Conservation (phyloP, 2,113 vertebrate genomes). For the Anseranas semipalmata region DNA sequence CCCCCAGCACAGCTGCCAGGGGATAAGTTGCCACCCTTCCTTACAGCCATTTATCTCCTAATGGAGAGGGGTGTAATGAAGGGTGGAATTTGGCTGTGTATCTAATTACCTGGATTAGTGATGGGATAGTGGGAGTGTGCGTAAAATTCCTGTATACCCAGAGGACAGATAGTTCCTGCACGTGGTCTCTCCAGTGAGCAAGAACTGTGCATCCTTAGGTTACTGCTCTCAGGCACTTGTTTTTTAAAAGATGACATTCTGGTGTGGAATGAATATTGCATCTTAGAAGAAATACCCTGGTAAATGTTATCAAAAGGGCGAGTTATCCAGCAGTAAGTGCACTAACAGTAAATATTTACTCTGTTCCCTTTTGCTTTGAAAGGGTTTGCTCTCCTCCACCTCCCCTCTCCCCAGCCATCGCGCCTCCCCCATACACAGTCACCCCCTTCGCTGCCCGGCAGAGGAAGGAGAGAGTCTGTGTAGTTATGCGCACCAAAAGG, state of each 20-base stretch:
- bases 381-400: neutral
- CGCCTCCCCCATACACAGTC: neutral
- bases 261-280: neutral
- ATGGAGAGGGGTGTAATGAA: neutral
- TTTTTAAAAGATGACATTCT: neutral
- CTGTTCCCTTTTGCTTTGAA: neutral
- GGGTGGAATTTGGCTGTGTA: neutral
- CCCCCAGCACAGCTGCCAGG: neutral
- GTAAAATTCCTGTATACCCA: neutral
- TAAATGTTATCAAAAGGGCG: neutral
- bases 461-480: neutral
- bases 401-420: neutral
- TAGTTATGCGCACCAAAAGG: neutral
- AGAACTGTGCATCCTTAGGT: neutral
- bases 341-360: neutral
- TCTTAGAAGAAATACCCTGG: neutral
- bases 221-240: neutral
- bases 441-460: neutral
- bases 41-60: neutral
- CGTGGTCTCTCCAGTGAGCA: neutral
- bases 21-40: neutral
- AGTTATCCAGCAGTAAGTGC: neutral
- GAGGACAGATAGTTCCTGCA: neutral
- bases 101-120: conserved; percentile 34
- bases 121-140: neutral